Conservation (phyloP, 1,140 invertebrate genomes). For the Lepeophtheirus salmonis region DNA sequence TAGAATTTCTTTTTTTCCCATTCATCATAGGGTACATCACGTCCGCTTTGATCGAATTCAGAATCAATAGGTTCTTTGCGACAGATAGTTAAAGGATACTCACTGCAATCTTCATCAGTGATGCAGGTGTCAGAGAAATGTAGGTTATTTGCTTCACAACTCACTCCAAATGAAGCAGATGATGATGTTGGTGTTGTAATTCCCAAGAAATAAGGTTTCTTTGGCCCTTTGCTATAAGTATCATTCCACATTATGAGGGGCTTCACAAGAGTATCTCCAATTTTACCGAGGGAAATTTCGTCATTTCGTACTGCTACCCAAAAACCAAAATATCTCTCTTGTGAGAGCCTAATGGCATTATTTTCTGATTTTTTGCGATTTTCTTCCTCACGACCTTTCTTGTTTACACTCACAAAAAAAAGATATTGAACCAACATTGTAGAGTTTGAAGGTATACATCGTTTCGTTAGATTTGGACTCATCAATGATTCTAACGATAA, state of each 20-base stretch:
- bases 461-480: conserved; percentile 6
- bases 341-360: conserved; percentile 3
- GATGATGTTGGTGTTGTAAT: conserved; percentile 7
- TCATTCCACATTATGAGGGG: conserved; percentile 10
- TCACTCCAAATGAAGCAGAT: conserved; percentile 16
- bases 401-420: conserved; percentile 1
- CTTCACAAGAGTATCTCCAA: conserved; percentile 6
- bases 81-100: conserved; percentile 9
- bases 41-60: conserved; percentile 6
- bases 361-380: neutral
- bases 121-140: conserved; percentile 17
- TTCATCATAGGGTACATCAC: conserved; percentile 3
- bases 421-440: conserved; percentile 8
- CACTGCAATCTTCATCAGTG: conserved; percentile 9
- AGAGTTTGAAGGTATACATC: conserved; percentile 16
- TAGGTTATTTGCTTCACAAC: conserved; percentile 6
- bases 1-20: conserved; percentile 2
- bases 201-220: conserved; percentile 3
- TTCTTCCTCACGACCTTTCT: conserved; percentile 1
- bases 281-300: conserved; percentile 7
- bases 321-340: conserved; percentile 4
- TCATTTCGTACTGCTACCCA: conserved; percentile 8
- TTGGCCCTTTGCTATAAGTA: conserved; percentile 8
- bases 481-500: conserved; percentile 10
- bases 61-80: neutral